Evolutionary conservation across 1,140 invertebrate species (phyloP), one percentile per base, ranked within the genome.

Genomic region (Neodiprion virginianus): DNA sequence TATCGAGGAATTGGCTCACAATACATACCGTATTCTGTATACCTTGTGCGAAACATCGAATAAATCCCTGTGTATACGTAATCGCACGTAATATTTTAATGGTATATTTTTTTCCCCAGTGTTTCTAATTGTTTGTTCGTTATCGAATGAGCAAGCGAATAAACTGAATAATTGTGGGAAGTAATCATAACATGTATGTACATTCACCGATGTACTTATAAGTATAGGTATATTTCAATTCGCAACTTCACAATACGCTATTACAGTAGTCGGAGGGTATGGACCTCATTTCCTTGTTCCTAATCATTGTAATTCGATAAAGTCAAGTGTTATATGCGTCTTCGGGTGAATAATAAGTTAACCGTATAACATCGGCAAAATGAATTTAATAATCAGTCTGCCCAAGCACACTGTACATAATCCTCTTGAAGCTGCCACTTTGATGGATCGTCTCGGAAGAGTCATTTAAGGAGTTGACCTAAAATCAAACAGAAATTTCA

Each of bases 321-420:
- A 40, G 28, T 40, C 28, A 40, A 40, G 28, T 40, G 28, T 40
- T 40, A 40, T 40, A 40, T 40, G 1, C 28, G 28, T 40, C 28
- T 40, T 40, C 28, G 28, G 28, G 28, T 40, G 28, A 40, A 40
- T 40, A 40, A 40, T 40, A 40, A 40, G 28, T 40, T 61, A 61
- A 61, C 80, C 81, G 81, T 80, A 80, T 75, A 53, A 23, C 83
- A 48, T 65, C 77, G 72, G 74, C 74, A 73, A 76, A 77, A 79
- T 40, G 48, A 48, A 50, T 71, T 71, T 92, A 95, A 85, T 93
- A 95, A 80, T 94, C 92, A 74, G 91, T 92, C 88, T 95, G 93
- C 76, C 93, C 94, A 82, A 96, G 89, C 74, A 96, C 95, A 88
- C 95, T 93, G 89, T 94, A 93, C 96, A 97, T 97, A 81, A 97